phyloP scores from a whole-genome alignment of 2,113 vertebrate genomes.

The Craseonycteris thonglongyai region DNA sequence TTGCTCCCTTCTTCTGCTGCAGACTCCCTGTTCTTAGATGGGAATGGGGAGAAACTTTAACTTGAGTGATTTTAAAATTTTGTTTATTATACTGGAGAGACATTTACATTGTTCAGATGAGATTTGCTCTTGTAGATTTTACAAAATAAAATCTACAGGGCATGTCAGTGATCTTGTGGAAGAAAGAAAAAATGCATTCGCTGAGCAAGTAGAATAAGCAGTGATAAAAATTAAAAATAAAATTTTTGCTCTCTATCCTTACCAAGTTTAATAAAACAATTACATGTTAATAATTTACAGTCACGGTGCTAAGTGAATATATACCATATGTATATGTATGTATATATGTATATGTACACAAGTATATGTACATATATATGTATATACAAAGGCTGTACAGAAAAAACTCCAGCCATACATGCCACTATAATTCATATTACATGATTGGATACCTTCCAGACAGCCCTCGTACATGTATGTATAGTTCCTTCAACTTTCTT shows the following conservation, averaged over 20 bases:
- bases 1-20: not conserved
- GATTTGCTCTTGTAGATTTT: not conserved
- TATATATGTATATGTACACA: too few relatives aligned
- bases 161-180: not conserved
- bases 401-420: too few relatives aligned
- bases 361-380: too few relatives aligned
- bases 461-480: too few relatives aligned
- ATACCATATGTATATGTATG: not conserved
- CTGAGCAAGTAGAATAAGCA: not conserved
- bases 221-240: not conserved
- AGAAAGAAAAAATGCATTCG: not conserved
- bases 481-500: not conserved
- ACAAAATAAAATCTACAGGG: not conserved
- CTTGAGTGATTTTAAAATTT: not conserved
- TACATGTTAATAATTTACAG: not conserved
- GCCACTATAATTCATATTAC: too few relatives aligned
- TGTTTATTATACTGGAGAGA: not conserved
- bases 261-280: not conserved
- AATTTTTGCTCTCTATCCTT: not conserved
- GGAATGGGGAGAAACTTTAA: not conserved
- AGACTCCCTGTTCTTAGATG: not conserved
- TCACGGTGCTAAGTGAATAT: not conserved
- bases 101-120: not conserved
- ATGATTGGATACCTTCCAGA: too few relatives aligned
- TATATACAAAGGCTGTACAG: too few relatives aligned